Base-by-base conservation (phyloP, 2,113 vertebrate genomes). In the Calyptommatus sinebrachiatus region DNA sequence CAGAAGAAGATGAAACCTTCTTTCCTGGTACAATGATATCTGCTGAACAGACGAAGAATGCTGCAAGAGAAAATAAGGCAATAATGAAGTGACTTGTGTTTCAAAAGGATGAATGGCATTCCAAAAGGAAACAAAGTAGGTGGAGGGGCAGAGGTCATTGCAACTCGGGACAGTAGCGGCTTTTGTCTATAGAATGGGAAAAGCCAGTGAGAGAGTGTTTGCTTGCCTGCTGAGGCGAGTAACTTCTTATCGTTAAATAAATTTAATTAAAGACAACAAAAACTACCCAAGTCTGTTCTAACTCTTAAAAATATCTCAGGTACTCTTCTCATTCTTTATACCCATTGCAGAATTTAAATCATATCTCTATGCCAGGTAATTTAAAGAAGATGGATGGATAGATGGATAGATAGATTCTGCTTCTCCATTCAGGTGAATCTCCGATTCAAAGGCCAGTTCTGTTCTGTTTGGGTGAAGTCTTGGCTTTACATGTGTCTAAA, bases 101-200 rank as follows among this genome's bases (percentile, higher is more conserved):
- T 88, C 83, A 91, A 89, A 92, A 87, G 91, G 82, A 89, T 92
- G 88, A 94, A 94, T 94, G 85, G 79, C 91, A 94, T 94, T 95
- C 92, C 89, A 86, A 60, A 83, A 82, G 87, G 90, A 94, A 93
- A 94, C 86, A 71, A 92, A 92, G 92, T 94, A 91, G 93, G 91
- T 91, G 86, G 89, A 70, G 90, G 87, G 89, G 88, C 87, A 92
- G 80, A 94, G 94, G 92, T 92, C 93, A 68, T 92, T 93, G 88
- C 94, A 93, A 93, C 70, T 71, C 83, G 89, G 91, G 89, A 91
- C 89, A 90, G 92, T 91, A 92, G 90, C 86, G 88, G 79, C 89
- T 88, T 80, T 94, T 93, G 88, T 91, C 86, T 90, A 66, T 84
- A 87, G 76, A 83, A 87, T 88, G 75, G 75, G 41, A 70, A 88